Conservation (phyloP, 30 jellyfish, hydroid and myxozoan species). For the Aurelia sp. region DNA sequence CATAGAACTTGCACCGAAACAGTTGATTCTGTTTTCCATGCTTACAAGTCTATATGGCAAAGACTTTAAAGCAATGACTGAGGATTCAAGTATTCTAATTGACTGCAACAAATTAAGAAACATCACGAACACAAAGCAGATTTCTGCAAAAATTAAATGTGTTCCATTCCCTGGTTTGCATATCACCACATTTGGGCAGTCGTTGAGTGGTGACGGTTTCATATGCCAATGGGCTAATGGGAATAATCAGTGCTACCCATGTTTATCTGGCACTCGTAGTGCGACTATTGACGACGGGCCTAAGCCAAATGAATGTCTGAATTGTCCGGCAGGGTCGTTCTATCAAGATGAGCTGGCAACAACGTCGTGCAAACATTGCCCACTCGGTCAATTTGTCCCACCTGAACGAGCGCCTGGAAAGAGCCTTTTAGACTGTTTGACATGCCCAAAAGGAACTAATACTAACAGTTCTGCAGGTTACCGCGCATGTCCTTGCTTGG, state of each 20-base stretch:
- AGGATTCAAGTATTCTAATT: not conserved
- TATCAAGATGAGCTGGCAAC: slow-evolving; percentile 64
- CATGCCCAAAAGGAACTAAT: slow-evolving; percentile 68
- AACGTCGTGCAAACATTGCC: slow-evolving; percentile 52
- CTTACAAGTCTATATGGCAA: too few relatives aligned
- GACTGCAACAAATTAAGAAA: slow-evolving; percentile 30
- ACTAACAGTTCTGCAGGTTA: slow-evolving; percentile 56
- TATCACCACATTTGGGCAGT: not conserved
- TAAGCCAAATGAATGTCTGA: not conserved
- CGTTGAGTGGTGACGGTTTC: slow-evolving; percentile 46
- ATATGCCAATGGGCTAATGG: not conserved
- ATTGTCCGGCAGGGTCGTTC: slow-evolving; percentile 67
- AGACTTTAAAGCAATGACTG: slow-evolving; percentile 12
- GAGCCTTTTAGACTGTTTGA: slow-evolving; percentile 38
- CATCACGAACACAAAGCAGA: not conserved
- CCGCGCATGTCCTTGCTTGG: slow-evolving; percentile 59
- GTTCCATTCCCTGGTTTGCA: slow-evolving; percentile 27
- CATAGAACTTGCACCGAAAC: slow-evolving; percentile 36
- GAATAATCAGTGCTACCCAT: slow-evolving; percentile 29
- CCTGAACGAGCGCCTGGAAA: slow-evolving; percentile 50
- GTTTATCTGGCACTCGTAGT: slow-evolving; percentile 38
- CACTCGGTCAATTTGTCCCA: slow-evolving; percentile 61
- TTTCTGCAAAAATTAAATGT: slow-evolving; percentile 27
- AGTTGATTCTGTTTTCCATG: slow-evolving; percentile 30
- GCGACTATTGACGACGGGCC: not conserved